Conservation (phyloP, 2,113 vertebrate genomes). For the Diadophis punctatus region DNA sequence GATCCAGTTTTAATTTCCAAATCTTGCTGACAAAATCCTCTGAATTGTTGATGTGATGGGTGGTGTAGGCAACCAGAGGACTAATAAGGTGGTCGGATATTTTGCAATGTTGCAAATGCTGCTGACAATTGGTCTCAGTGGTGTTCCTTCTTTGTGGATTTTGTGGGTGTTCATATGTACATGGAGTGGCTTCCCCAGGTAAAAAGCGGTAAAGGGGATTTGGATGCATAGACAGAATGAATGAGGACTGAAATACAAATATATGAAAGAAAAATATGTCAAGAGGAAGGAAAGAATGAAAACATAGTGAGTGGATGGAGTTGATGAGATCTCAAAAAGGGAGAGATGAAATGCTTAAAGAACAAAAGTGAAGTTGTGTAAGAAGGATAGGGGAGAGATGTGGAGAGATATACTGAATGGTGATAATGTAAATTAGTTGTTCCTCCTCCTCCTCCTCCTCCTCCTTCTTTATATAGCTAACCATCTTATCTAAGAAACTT, state of each 20-base stretch:
- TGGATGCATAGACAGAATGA: not conserved
- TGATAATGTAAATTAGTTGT: not conserved
- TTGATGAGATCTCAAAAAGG: not conserved
- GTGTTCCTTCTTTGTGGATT: not conserved
- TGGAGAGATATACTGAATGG: not conserved
- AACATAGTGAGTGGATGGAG: not conserved
- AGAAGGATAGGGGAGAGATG: not conserved
- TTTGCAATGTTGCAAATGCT: not conserved
- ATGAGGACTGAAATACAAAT: not conserved
- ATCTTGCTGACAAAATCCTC: not conserved
- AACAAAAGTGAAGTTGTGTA: not conserved
- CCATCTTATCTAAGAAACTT: not conserved
- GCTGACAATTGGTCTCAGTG: not conserved
- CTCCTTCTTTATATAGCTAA: not conserved
- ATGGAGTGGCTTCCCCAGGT: not conserved
- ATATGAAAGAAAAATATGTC: not conserved
- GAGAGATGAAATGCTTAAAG: not conserved
- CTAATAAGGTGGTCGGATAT: not conserved
- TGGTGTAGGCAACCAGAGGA: not conserved
- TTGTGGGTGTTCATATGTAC: not conserved
- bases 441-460: too few relatives aligned
- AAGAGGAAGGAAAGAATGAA: not conserved
- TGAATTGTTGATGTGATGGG: not conserved
- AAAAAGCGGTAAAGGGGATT: not conserved
- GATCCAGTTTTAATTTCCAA: not conserved